Evolutionary conservation across 2,888 invertebrate genomes (phyloP), one percentile per base, ranked within the genome.

Genomic region (Drosophila mercatorum): DNA sequence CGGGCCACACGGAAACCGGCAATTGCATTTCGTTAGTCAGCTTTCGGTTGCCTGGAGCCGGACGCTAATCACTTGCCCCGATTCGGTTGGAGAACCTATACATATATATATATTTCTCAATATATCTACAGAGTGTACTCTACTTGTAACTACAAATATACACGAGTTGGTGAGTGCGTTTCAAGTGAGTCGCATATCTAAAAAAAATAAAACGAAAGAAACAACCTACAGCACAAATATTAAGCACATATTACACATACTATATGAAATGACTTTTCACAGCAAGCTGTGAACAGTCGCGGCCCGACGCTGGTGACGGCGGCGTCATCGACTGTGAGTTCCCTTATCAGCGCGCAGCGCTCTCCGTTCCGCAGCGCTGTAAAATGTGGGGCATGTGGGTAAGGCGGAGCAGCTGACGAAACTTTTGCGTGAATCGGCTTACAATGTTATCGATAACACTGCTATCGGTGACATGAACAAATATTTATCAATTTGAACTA

Each of bases 321-420:
- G 67, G 51, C 67, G 67, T 72, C 73, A 61, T 72, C 67, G 51
- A 22, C 41, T 41, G 34, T 34, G 55, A 63, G 36, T 53, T 38
- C 17, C 36, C 81, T 82, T 82, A 82, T 82, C 82, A 82, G 83
- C 72, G 17, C 38, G 26, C 38, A 59, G 46, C 64, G 61, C 61
- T 49, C 31, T 34, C 7, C 31, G 6, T 34, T 34, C 7, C 38
- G n/a, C 41, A 59, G 46, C 69, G 61, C 61, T 49, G 51, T 49
- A 47, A 49, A 52, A 78, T 67, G 58, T 76, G 75, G 69, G 68
- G 68, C 75, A 77, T 77, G 78, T 74, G 65, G 78, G 74, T 60
- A 57, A 59, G 43, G 43, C 67, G 47, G n/a, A 31, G 10, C 60
- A 69, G 36, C 46, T 64, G 38, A 7, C 44, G 10, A 44, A 55